Evolutionary conservation across 2,113 vertebrate species (phyloP).

Genomic region (Pollachius pollachius): DNA sequence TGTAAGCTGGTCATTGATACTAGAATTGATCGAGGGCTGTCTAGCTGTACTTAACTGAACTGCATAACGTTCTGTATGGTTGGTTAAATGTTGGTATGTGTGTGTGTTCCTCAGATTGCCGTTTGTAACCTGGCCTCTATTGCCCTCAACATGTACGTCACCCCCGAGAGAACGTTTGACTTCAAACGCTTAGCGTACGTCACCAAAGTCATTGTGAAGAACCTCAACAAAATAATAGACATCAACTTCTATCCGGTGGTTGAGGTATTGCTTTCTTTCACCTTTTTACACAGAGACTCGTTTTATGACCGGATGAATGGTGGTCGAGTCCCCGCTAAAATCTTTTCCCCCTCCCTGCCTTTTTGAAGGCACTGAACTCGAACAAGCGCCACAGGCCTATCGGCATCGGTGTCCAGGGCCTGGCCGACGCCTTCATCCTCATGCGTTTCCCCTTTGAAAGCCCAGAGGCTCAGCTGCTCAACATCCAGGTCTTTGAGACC

Average conservation of each 20-base stretch:
- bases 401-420: conserved; percentile 93
- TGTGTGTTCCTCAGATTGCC: conserved; percentile 75
- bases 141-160: conserved; percentile 97
- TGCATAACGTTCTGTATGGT: neutral
- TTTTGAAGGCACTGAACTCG: conserved; percentile 82
- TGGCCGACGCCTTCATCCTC: conserved; percentile 94
- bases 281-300: neutral
- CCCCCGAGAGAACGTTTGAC: conserved; percentile 83
- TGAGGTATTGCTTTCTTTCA: conserved; percentile 74
- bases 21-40: no score
- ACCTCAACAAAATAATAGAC: conserved; percentile 98
- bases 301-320: no score
- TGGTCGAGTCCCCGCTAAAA: no score
- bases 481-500: conserved; percentile 97
- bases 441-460: conserved; percentile 95
- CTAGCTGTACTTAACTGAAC: no score
- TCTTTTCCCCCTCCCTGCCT: neutral
- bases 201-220: conserved; percentile 89
- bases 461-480: conserved; percentile 84
- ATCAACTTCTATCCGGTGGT: conserved; percentile 93
- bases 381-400: conserved; percentile 92
- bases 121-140: conserved; percentile 96
- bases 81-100: neutral
- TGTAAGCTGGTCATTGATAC: no score
- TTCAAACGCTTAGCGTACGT: conserved; percentile 88